Percentiles rank a stretch among this genome's conserved stretches.
These are phyloP conservation scores for Alaudala cheleensis DNA, from an alignment of 2,113 vertebrate genomes.

Conservation along the genomic window DNA sequence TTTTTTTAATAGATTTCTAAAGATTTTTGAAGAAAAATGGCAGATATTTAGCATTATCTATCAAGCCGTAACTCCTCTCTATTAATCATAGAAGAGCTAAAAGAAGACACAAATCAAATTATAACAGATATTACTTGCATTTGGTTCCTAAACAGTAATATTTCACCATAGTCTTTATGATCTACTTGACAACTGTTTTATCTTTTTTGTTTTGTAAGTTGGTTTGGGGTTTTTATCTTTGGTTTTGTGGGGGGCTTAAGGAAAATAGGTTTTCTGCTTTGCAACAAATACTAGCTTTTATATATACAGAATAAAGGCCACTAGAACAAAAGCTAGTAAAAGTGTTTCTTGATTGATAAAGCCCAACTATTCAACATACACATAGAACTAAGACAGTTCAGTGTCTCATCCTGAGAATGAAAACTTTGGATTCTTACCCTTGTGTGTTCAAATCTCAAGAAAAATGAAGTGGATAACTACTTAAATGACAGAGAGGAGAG, in stretches of 20 bases:
- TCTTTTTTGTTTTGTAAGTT: background rate
- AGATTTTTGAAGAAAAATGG: slow-evolving; percentile 68
- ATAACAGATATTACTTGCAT: slow-evolving; percentile 60
- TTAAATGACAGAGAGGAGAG: background rate
- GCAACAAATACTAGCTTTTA: slow-evolving; percentile 28
- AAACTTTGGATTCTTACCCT: background rate
- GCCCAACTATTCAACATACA: background rate
- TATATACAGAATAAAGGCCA: background rate
- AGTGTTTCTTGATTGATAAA: background rate
- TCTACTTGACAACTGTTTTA: slow-evolving; percentile 56
- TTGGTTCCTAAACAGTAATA: slow-evolving; percentile 56
- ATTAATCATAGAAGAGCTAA: slow-evolving; percentile 65
- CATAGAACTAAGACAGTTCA: background rate
- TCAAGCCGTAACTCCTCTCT: slow-evolving; percentile 63
- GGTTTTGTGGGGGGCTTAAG: background rate
- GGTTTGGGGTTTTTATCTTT: background rate
- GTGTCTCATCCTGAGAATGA: background rate
- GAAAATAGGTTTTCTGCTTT: background rate
- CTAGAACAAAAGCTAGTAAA: background rate
- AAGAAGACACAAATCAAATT: slow-evolving; percentile 64
- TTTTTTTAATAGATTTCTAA: slow-evolving; percentile 71
- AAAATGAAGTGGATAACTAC: background rate
- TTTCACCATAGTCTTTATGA: slow-evolving; percentile 58
- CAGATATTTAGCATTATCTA: slow-evolving; percentile 70
- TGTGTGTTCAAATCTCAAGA: background rate